These are phyloP conservation scores for Grammomys surdaster DNA, from an alignment of 2,113 vertebrate genomes.

Conservation along the genomic window DNA sequence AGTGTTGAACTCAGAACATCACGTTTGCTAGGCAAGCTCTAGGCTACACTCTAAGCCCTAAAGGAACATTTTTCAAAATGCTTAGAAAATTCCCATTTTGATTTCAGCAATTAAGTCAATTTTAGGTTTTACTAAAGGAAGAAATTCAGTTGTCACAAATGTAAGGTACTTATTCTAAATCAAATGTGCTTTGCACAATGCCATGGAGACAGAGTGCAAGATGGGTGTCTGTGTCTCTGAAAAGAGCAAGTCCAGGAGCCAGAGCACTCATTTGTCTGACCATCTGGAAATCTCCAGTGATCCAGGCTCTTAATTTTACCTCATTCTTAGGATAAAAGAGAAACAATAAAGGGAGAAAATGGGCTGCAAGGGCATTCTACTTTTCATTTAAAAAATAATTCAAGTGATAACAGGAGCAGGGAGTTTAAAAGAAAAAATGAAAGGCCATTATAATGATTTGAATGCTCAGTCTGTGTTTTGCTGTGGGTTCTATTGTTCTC, in stretches of 20 bases:
- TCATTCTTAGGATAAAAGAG: constrained; percentile 79
- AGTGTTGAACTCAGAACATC: neutral
- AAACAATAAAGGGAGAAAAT: constrained; percentile 80
- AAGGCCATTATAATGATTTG: constrained; percentile 72
- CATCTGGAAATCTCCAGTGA: constrained; percentile 80
- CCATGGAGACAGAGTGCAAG: neutral
- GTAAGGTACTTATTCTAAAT: constrained; percentile 62
- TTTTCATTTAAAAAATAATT: constrained; percentile 73
- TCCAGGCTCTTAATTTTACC: constrained; percentile 79
- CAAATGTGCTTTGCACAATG: constrained; percentile 56
- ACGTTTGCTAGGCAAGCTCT: neutral
- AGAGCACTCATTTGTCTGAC: constrained; percentile 74
- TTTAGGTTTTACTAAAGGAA: constrained; percentile 39
- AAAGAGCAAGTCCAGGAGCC: neutral
- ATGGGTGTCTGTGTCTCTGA: neutral
- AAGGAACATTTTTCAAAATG: constrained; percentile 38
- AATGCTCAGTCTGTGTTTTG: constrained; percentile 65
- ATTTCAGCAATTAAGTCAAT: constrained; percentile 66
- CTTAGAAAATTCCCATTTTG: constrained; percentile 58
- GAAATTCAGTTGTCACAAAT: constrained; percentile 61
- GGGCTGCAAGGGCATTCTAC: constrained; percentile 73
- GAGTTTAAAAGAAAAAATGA: constrained; percentile 73
- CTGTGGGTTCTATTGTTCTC: constrained; percentile 67
- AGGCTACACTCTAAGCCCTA: neutral
- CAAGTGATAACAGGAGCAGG: constrained; percentile 73